phyloP scores from a whole-genome alignment of 2,888 invertebrate species.

The Penaeus monodon region DNA sequence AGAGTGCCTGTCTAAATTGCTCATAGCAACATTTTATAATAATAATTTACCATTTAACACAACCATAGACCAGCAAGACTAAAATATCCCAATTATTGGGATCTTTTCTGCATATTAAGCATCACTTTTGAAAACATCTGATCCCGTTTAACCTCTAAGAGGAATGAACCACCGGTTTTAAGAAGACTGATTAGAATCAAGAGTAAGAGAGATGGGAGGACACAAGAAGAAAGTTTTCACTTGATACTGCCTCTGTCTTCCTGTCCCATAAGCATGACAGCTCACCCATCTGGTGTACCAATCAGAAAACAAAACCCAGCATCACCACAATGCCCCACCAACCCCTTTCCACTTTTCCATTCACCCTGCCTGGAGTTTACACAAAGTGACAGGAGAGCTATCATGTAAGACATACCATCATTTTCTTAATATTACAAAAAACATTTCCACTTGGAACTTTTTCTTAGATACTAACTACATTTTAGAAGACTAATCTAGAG shows the following conservation, averaged over 20 bases:
- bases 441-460: too few relatives aligned
- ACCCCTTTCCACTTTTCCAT: conserved; percentile 9
- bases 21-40: too few relatives aligned
- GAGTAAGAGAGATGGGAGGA: neutral
- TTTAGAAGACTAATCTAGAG: conserved; percentile 13
- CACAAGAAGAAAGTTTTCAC: neutral
- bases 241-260: too few relatives aligned
- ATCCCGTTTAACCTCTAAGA: too few relatives aligned
- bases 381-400: conserved; percentile 14
- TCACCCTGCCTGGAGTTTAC: conserved; percentile 45
- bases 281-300: conserved; percentile 11
- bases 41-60: too few relatives aligned
- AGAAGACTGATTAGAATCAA: neutral
- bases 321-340: conserved; percentile 17
- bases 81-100: too few relatives aligned
- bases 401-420: conserved; percentile 19
- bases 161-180: too few relatives aligned
- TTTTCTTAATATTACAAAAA: neutral
- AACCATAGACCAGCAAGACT: too few relatives aligned
- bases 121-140: too few relatives aligned
- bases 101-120: too few relatives aligned
- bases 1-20: too few relatives aligned
- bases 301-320: conserved; percentile 28
- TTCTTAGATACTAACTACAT: too few relatives aligned
- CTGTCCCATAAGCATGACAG: neutral